phyloP scores from a whole-genome alignment of 1,140 invertebrate species.

The Diachasmimorpha longicaudata region DNA sequence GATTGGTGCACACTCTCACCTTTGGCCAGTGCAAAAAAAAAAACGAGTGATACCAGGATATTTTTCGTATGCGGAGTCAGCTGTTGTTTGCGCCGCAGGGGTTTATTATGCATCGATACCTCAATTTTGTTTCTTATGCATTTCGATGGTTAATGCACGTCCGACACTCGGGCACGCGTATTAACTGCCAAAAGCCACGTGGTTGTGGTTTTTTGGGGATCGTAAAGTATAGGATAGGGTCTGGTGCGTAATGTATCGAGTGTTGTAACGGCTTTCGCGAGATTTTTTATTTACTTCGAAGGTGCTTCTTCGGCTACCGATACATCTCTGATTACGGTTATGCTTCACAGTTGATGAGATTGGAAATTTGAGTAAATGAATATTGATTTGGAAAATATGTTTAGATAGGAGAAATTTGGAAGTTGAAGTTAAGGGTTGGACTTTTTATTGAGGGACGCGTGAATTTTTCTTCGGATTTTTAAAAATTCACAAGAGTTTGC shows the following conservation, averaged over 20 bases:
- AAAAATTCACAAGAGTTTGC: no score
- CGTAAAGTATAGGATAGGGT: not conserved
- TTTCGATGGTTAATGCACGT: not conserved
- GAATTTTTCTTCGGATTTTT: no score
- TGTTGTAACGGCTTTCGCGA: not conserved
- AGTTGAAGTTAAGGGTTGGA: no score
- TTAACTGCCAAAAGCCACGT: not conserved
- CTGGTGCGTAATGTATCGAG: not conserved
- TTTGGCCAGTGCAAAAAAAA: not conserved
- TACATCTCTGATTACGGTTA: not conserved
- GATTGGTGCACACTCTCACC: conserved; percentile 1
- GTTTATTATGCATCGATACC: not conserved
- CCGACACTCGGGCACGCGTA: not conserved
- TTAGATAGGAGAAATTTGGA: no score
- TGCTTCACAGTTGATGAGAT: not conserved
- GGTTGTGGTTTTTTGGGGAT: not conserved
- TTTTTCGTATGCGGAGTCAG: not conserved
- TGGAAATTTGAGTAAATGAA: not conserved
- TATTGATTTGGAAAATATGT: no score
- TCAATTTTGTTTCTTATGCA: not conserved
- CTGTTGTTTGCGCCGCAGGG: not conserved
- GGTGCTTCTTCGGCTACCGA: not conserved
- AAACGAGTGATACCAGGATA: not conserved
- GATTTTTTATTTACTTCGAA: not conserved
- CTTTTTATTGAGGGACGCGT: no score